Base-by-base conservation (phyloP, 2,888 invertebrate genomes). In the Sminthurinus aureus region DNA sequence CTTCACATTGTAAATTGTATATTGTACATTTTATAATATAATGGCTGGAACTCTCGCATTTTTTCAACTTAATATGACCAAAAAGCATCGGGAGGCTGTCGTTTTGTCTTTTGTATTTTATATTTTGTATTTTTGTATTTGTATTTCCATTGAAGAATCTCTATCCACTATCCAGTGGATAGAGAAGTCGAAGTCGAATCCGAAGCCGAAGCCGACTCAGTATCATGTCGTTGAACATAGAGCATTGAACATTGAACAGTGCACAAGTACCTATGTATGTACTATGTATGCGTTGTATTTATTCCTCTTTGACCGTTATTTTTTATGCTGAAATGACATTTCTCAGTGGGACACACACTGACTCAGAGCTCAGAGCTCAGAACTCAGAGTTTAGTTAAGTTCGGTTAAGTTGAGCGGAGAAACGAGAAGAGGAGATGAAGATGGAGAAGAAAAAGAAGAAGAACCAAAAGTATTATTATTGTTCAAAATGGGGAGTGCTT, bases 81-180 rank as follows among this genome's bases (percentile, higher is more conserved):
- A 78, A 66, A 51, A 83, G 78, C 83, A 73, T 83, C 83, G 78
- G 83, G 83, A 77, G 83, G 83, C 64, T 83, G 78, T 78, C 78
- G 73, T 78, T 83, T 78, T 78, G 78, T 83, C 73, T 83, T 83
- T 73, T 78, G 71, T 71, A 82, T n/a, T n/a, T 71, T 77, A 66
- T 82, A 82, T 78, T 82, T 78, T 82, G 77, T 83, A 38, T 38
- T 38, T 38, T 38, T 38, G 38, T 38, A 38, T 38, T 38, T 38
- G 38, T 38, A 38, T 38, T 38, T 38, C 38, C 6, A 38, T 38
- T 6, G 38, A 38, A 38, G 38, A 38, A 38, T 1, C n/a, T n/a
- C n/a, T 4, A 38, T 38, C 6, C 38, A 38, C 3, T 4, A 38
- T 38, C 38, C 38, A 38, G 38, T 38, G 38, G 38, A 38, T 38